These are phyloP conservation scores for Gastrophysa polygoni DNA, from an alignment of 2,888 invertebrate species.

Conservation along the genomic window DNA sequence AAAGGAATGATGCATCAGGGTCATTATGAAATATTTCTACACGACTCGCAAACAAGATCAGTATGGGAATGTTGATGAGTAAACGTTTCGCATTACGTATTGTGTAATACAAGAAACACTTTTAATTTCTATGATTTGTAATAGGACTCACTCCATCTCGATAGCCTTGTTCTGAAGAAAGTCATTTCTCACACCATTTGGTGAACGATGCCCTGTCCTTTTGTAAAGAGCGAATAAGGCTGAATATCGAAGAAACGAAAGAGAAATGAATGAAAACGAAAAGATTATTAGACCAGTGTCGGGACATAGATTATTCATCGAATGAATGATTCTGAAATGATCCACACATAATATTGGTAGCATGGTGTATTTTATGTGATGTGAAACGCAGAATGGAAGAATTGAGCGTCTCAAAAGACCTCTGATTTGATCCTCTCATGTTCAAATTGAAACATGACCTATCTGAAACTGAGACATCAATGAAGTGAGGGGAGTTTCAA, in stretches of 20 bases:
- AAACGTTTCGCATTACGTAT: conserved; percentile 16
- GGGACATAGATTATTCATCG: neutral
- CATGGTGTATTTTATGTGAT: too few relatives aligned
- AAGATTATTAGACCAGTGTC: conserved; percentile 34
- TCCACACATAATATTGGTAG: too few relatives aligned
- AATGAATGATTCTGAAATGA: too few relatives aligned
- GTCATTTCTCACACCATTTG: conserved; percentile 40
- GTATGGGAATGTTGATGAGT: conserved; percentile 21
- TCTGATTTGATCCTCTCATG: too few relatives aligned
- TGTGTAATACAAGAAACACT: conserved; percentile 41
- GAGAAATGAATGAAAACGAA: conserved; percentile 48
- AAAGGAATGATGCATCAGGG: neutral
- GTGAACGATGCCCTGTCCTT: conserved; percentile 22
- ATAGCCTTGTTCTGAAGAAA: conserved; percentile 42
- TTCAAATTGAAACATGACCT: too few relatives aligned
- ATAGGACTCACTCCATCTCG: conserved; percentile 21
- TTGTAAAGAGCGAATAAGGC: conserved; percentile 34
- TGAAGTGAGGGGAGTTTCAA: too few relatives aligned
- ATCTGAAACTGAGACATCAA: too few relatives aligned
- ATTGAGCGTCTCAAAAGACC: too few relatives aligned
- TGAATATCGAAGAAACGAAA: conserved; percentile 34
- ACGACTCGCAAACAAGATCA: neutral
- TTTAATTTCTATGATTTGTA: conserved; percentile 44
- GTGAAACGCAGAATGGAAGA: too few relatives aligned
- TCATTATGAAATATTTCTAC: neutral